phyloP scores from a whole-genome alignment of 2,113 vertebrate species.

The Halichoeres trimaculatus region DNA sequence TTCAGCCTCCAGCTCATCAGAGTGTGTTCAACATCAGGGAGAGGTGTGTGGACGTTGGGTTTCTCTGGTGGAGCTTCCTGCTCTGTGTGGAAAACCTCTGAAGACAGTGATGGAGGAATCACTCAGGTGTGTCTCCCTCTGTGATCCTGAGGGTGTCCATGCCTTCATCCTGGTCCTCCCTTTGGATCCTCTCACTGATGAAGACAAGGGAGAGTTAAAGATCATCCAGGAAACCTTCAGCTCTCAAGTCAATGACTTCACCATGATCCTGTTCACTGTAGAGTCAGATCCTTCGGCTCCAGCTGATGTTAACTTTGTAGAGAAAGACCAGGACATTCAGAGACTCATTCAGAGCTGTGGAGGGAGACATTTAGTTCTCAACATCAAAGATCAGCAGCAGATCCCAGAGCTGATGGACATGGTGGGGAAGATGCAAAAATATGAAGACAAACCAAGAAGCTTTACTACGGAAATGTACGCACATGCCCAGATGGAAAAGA shows the following conservation, averaged over 20 bases:
- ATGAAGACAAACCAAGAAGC: too few species aligned
- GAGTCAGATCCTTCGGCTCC: slow-evolving; percentile 6
- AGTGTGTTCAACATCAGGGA: slow-evolving; percentile 16
- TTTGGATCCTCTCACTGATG: slow-evolving; percentile 26
- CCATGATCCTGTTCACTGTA: slow-evolving; percentile 44
- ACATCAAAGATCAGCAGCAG: slow-evolving; percentile 8
- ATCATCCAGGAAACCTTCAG: slow-evolving; percentile 37
- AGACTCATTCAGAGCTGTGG: slow-evolving; percentile 26
- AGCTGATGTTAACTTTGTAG: background rate
- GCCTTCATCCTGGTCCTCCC: slow-evolving; percentile 49
- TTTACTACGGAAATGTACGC: too few species aligned
- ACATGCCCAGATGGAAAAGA: too few species aligned
- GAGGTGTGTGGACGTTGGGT: background rate
- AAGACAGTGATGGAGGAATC: slow-evolving; percentile 21
- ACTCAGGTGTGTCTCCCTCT: slow-evolving; percentile 22
- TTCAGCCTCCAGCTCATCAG: slow-evolving; percentile 17
- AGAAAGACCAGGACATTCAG: background rate
- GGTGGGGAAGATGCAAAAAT: background rate
- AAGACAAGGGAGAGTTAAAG: slow-evolving; percentile 36
- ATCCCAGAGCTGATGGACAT: background rate
- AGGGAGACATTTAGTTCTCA: slow-evolving; percentile 4
- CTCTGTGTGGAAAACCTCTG: slow-evolving; percentile 21
- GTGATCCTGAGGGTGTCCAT: slow-evolving; percentile 36
- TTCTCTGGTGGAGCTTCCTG: slow-evolving; percentile 44
- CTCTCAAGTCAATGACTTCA: slow-evolving; percentile 28